Base-by-base conservation (phyloP, 2,113 vertebrate genomes). In the Ictalurus furcatus region DNA sequence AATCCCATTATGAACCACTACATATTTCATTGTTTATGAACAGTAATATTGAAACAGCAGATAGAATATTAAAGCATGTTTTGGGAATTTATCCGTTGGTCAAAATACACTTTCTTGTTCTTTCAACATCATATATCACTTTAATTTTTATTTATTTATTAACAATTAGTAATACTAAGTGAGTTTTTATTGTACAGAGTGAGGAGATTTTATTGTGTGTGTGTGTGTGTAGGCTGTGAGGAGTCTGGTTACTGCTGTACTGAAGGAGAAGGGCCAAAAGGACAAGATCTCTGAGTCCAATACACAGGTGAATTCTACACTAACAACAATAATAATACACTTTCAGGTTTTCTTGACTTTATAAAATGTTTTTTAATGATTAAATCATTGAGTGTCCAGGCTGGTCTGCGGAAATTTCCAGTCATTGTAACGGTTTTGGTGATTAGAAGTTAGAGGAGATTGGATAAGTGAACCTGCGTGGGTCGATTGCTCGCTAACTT, bases 181-280 rank as follows among this genome's bases (percentile, higher is more conserved):
- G 14, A 28, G 61, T 7, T 61, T 54, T 76, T 76, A n/a, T 79
- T 52, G 34, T 88, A 40, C 7, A 83, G 34, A 30, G 6, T 1
- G 21, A 40, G 74, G 13, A 37, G 65, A 59, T 44, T 56, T 82
- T 56, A 28, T 69, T 88, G 16, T 88, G 87, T 52, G 28, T 86
- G 37, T 91, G 65, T 89, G 16, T 88, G 83, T 85, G 8, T 87
- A 99, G 98, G 95, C 97, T 4, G 97, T 98, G 48, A 92, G 96
- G 88, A 96, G 94, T 90, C 96, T 99, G 67, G 95, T 99, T 89
- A 96, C 97, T 93, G 96, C 96, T 56, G 94, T 99, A 78, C 90
- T 99, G 21, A 99, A 97, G 93, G 98, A 99, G 94, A 98, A 97
- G 81, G 91, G 88, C 7, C 92, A 91, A 85, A 95, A 95, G 1